Evolutionary conservation across 1,140 invertebrate genomes (phyloP), one percentile per base, ranked within the genome.

Genomic region (Sarcophaga bullata): DNA sequence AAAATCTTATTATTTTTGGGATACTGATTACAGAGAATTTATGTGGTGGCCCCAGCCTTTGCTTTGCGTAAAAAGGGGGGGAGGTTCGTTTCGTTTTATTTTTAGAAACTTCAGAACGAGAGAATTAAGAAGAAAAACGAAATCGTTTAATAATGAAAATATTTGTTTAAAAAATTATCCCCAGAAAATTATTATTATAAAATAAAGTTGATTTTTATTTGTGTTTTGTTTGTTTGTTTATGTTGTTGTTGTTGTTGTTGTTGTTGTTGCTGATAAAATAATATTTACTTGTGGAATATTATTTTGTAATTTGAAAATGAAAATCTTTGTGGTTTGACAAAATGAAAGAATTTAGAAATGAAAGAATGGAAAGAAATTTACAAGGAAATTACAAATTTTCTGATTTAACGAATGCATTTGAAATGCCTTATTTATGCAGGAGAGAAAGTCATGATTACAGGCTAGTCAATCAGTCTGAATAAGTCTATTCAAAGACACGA

Each of bases 1-100:
- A 15, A 58, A 58, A 58, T n/a, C n/a, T n/a, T 58, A 58, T 58
- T 58, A 58, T 58, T 58, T 58, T 58, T 15, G 52, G n/a, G n/a
- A n/a, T n/a, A n/a, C n/a, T 58, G 13, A 58, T 58, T 58, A 58
- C 52, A 58, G 52, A 10, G 52, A 13, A 58, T 58, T 58, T 58
- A 58, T 58, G 52, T 58, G 52, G 11, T n/a, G n/a, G 52, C 10
- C 52, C 9, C 52, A 58, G n/a, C n/a, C 52, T 58, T 11, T 58
- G 52, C n/a, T 58, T 11, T 58, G 52, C 0, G 52, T 58, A 58
- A n/a, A n/a, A n/a, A n/a, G n/a, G n/a, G n/a, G n/a, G n/a, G n/a
- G n/a, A n/a, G n/a, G n/a, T n/a, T n/a, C n/a, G 0, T 58, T 58
- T 4, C n/a, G 52, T 15, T 58, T 11, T 58, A 13, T 58, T 9